Base-by-base conservation (phyloP, 2,113 vertebrate species). In the Nibea coibor region DNA sequence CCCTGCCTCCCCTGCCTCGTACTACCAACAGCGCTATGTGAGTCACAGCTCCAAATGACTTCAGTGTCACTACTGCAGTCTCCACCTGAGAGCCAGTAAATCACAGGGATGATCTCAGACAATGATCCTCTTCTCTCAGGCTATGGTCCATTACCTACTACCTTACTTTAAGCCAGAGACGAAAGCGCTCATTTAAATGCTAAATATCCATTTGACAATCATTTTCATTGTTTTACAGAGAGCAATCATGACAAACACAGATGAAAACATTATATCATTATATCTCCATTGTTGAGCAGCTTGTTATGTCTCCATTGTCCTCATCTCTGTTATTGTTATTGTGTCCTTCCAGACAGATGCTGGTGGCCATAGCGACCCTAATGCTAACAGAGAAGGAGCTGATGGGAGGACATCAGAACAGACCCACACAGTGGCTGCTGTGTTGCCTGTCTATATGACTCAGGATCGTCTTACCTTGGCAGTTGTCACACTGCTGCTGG, bases 401-500 rank as follows among this genome's bases (percentile, higher is more conserved):
- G 81, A 82, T 15, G 58, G 61, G 61, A 89, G 63, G 61, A 63
- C 43, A 1, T 5, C 73, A 3, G 86, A 56, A n/a, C 71, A 39
- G 74, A 15, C 11, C 48, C 65, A 47, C 42, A 78, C 61, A 28
- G 74, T 83, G 4, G 73, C 15, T 0, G 42, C 92, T 5, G 80
- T 39, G 43, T 75, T 93, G 59, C 95, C 94, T 0, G 89, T 92
- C 5, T 83, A 92, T 0, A 48, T 95, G 51, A 90, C 84, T 61
- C 94, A 95, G 91, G 96, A 98, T 81, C 86, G 94, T 8, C 22
- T 96, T 80, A 87, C 93, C 17, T 87, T 95, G 20, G 90, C 86
- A 0, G 19, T 96, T 0, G 82, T 96, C 72, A 95, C 96, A 0
- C 74, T 96, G 20, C 91, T 99, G 81, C 89, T 98, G 58, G 97